These are phyloP conservation scores for Mus caroli DNA, from an alignment of 2,797 vertebrate species.

Conservation along the genomic window DNA sequence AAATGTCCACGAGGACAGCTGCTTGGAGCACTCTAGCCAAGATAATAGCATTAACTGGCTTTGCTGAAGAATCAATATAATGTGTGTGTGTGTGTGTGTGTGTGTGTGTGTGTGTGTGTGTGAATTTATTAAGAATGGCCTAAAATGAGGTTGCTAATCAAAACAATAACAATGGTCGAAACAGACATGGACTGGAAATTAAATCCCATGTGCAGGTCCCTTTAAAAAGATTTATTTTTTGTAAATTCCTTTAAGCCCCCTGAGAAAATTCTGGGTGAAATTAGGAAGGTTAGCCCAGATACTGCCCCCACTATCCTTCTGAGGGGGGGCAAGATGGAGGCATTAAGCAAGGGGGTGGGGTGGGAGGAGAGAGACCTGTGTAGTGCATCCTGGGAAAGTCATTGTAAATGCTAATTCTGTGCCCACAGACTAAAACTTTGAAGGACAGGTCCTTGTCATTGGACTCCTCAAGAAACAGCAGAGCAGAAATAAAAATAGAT, in stretches of 20 bases:
- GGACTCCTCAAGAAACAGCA: slow-evolving; percentile 87
- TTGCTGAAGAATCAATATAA: slow-evolving; percentile 88
- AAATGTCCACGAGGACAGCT: slow-evolving; percentile 87
- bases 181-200: slow-evolving; percentile 72
- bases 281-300: slow-evolving; percentile 72
- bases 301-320: slow-evolving; percentile 45
- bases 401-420: slow-evolving; percentile 88
- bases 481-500: slow-evolving; percentile 90
- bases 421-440: slow-evolving; percentile 82
- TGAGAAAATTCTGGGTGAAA: slow-evolving; percentile 17
- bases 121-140: slow-evolving; percentile 87
- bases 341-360: not conserved
- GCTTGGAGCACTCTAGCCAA: slow-evolving; percentile 84
- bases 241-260: slow-evolving; percentile 72
- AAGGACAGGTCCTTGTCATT: slow-evolving; percentile 88
- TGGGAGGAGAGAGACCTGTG: slow-evolving; percentile 3
- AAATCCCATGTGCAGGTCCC: slow-evolving; percentile 76
- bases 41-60: slow-evolving; percentile 88
- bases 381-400: slow-evolving; percentile 79
- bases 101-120: slow-evolving; percentile 65
- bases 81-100: not conserved
- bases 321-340: not conserved
- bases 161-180: slow-evolving; percentile 84
- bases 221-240: slow-evolving; percentile 11
- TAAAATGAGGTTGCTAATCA: slow-evolving; percentile 87